Base-by-base conservation (phyloP, 2,797 vertebrate species). In the Premnoplex brunnescens region DNA sequence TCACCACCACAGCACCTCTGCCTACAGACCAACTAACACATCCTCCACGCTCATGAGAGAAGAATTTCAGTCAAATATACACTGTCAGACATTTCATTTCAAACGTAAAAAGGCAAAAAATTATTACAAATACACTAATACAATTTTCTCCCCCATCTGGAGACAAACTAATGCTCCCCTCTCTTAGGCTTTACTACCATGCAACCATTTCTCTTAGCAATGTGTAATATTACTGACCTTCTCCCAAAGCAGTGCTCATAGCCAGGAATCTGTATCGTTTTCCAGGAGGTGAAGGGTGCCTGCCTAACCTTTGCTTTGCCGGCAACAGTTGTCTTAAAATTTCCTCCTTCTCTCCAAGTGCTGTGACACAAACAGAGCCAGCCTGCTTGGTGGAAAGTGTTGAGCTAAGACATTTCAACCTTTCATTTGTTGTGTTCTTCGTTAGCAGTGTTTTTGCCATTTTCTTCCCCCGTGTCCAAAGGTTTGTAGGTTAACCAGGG, bases 11-110 rank as follows among this genome's bases (percentile, higher is more conserved):
- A 54, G 30, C 36, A 34, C 22, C 26, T 82, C 82, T 78, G 32
- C 74, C 60, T 48, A 6, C 18, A 36, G 24, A 19, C 7, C 23
- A 36, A 23, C 7, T 36, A 60, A 0, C 14, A 4, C 0, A 0
- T 19, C 48, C 46, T 41, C 49, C 48, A 9, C 3, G 12, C 26
- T 56, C 66, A 41, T 11, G 28, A 63, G 56, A 28, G 64, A 73
- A 66, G 48, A 62, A 54, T 74, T 87, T 77, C 28, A 63, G 46
- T 44, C 59, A 66, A 77, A 66, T 8, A 23, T 14, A 62, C 17
- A 8, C 22, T 32, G 22, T n/a, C 66, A 76, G 27, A 59, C 15
- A 59, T 39, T 49, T 52, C 41, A 44, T 16, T 24, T 37, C 36
- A 52, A 66, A 60, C 17, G 44, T 10, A 55, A 52, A 64, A 68